A percentile compares a stretch with the other conserved stretches of the same genome.
Evolutionary conservation across 2,797 vertebrate genomes (phyloP).

Genomic region (Phataginus tricuspis): DNA sequence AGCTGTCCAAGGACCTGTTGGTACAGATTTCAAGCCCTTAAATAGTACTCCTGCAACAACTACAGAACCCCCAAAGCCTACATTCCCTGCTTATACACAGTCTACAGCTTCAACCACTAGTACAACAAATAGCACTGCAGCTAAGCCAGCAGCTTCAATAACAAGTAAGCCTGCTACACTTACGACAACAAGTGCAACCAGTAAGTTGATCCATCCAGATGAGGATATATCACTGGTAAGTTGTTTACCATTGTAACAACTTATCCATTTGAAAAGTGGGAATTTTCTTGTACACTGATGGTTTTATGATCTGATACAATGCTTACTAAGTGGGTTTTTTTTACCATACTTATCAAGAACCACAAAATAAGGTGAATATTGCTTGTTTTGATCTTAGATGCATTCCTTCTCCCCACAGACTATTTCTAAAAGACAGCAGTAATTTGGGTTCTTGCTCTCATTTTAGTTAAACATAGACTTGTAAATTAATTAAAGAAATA

Average conservation of each 20-base stretch:
- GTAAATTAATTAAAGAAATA: neutral
- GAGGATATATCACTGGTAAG: slow-evolving; percentile 99
- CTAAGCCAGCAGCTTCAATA: slow-evolving; percentile 95
- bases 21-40: slow-evolving; percentile 93
- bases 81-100: slow-evolving; percentile 99
- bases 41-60: slow-evolving; percentile 90
- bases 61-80: slow-evolving; percentile 95
- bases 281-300: neutral
- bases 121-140: slow-evolving; percentile 96
- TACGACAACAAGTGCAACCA: slow-evolving; percentile 99
- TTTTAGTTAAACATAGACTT: slow-evolving; percentile 18
- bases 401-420: neutral
- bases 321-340: neutral
- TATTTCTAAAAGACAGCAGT: slow-evolving; percentile 34
- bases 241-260: slow-evolving; percentile 76
- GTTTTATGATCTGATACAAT: neutral
- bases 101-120: slow-evolving; percentile 95
- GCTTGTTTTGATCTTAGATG: slow-evolving; percentile 35
- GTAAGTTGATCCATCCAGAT: slow-evolving; percentile 99
- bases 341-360: slow-evolving; percentile 82
- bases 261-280: slow-evolving; percentile 76
- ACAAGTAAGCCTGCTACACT: slow-evolving; percentile 99
- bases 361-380: neutral
- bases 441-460: neutral
- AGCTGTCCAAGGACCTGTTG: slow-evolving; percentile 91